Base-by-base conservation (phyloP, 2,797 vertebrate species). In the Chloroceryle amazona region DNA sequence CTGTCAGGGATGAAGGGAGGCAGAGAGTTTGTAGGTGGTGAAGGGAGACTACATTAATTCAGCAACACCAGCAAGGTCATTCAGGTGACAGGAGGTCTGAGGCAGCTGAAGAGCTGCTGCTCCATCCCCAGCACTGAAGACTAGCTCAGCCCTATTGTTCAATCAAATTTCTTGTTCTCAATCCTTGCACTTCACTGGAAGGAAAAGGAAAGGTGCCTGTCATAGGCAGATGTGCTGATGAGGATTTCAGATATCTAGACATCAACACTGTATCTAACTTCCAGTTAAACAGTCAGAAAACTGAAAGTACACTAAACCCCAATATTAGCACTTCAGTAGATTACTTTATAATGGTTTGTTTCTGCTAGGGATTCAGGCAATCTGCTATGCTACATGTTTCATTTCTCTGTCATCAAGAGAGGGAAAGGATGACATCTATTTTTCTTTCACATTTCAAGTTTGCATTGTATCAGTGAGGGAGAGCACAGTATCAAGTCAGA, bases 21-120 rank as follows among this genome's bases (percentile, higher is more conserved):
- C 25, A 26, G 26, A 46, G n/a, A 11, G 15, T 3, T 11, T 76
- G 31, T 23, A 61, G 54, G 16, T 29, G 26, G 6, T 25, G 23
- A 17, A 35, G 25, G 16, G 8, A 39, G 4, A 2, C 11, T 11
- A 1, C 0, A 1, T 55, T 42, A 17, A 7, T 55, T 47, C 0
- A 0, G n/a, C 14, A n/a, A 6, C 25, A 49, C 9, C 19, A 28
- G 13, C 33, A 23, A 55, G 33, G 76, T 62, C 17, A 0, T 20
- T 41, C 14, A 3, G 18, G 31, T 1, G 1, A 1, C 11, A 11
- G 13, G 46, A 75, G 3, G 13, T 16, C 9, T 4, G 2, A 61
- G 26, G 25, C 33, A 58, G 17, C 28, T 47, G 29, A 2, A 2
- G 12, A 55, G 6, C 35, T 78, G 5, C 13, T 31, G 7, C 16